A percentile compares a stretch with the other conserved stretches of the same genome.
Evolutionary conservation across 2,797 vertebrate species (phyloP).

Genomic region (Silurus lanzhouensis): DNA sequence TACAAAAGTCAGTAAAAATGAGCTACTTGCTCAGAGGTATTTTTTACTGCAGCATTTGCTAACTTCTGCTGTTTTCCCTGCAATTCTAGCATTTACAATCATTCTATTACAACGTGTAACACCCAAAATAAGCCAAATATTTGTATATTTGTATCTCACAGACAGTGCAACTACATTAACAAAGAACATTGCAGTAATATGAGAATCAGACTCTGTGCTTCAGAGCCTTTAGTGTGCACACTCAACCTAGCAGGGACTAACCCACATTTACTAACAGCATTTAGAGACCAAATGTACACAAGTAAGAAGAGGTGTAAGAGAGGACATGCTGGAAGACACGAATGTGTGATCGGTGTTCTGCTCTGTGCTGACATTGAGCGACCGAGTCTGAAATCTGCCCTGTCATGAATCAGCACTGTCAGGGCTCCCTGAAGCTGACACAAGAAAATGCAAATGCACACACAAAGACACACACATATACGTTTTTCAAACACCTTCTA

Average conservation of each 20-base stretch:
- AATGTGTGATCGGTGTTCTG: conserved; percentile 38
- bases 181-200: conserved; percentile 4
- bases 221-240: not conserved
- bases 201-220: conserved; percentile 10
- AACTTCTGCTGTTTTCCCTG: not conserved
- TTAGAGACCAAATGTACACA: not conserved
- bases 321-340: conserved; percentile 34
- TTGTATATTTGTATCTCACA: not conserved
- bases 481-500: not conserved
- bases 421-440: conserved; percentile 58
- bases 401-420: conserved; percentile 66
- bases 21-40: not conserved
- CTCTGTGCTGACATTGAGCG: conserved; percentile 64
- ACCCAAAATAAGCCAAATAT: not conserved
- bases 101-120: not conserved
- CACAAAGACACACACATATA: conserved; percentile 30
- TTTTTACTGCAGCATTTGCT: not conserved
- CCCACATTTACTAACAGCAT: conserved; percentile 12
- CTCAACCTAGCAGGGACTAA: not conserved
- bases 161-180: not conserved
- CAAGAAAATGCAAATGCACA: conserved; percentile 24
- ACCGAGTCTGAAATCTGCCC: conserved; percentile 65
- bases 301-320: conserved; percentile 2
- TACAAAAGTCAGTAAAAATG: not conserved
- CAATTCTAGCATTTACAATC: not conserved